phyloP scores from a whole-genome alignment of 92 coral and sea anemone species.

The Zoanthus solanderi region DNA sequence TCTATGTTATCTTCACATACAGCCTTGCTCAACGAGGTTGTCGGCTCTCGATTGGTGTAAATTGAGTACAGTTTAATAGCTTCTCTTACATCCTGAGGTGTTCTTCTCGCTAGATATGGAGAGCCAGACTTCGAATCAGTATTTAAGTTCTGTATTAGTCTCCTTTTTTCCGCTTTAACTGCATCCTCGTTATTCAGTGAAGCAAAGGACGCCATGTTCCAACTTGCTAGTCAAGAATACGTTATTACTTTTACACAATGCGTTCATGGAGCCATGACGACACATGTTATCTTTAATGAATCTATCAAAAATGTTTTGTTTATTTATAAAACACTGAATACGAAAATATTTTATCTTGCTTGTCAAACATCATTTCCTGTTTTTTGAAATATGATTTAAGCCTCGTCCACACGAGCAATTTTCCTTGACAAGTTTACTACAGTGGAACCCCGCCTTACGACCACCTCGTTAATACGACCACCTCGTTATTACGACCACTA shows the following conservation, averaged over 20 bases:
- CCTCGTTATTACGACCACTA: too few species aligned
- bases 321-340: too few species aligned
- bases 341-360: too few species aligned
- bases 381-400: too few species aligned
- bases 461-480: too few species aligned
- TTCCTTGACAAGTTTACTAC: too few species aligned
- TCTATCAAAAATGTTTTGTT: too few species aligned
- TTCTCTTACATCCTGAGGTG: constrained; percentile 36
- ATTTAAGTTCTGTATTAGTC: not conserved
- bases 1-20: constrained; percentile 27
- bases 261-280: not conserved
- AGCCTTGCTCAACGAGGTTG: constrained; percentile 31
- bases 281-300: too few species aligned
- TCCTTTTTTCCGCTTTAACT: not conserved
- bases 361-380: too few species aligned
- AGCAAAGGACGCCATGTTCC: constrained; percentile 13
- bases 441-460: too few species aligned
- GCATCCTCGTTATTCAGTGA: not conserved
- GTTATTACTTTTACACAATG: not conserved
- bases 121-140: constrained; percentile 10
- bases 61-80: constrained; percentile 39
- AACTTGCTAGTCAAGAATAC: not conserved
- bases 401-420: too few species aligned
- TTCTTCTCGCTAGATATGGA: constrained; percentile 16
- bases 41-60: constrained; percentile 27